Evolutionary conservation across 2,113 vertebrate species (phyloP).

Genomic region (Meleagris gallopavo): DNA sequence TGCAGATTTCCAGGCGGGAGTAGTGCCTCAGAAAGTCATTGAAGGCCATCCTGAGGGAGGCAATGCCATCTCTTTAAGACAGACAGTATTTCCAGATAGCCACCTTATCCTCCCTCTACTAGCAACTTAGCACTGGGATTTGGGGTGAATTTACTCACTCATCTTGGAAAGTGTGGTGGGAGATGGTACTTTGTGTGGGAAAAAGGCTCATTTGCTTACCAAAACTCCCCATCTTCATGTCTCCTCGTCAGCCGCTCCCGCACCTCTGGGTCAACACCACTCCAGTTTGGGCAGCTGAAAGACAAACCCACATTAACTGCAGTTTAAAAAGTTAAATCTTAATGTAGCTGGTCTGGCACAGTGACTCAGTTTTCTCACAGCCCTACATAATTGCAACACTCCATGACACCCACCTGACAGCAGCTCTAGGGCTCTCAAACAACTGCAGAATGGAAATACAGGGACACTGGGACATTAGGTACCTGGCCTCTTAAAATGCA

Average conservation of each 20-base stretch:
- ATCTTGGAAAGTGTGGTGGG: not conserved
- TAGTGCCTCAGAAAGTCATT: slow-evolving; percentile 89
- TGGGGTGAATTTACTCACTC: not conserved
- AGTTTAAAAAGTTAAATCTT: not conserved
- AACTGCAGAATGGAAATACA: not conserved
- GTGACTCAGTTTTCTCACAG: not conserved
- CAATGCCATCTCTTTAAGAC: not conserved
- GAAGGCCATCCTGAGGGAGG: slow-evolving; percentile 89
- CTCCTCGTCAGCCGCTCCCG: slow-evolving; percentile 79
- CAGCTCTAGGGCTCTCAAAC: not conserved
- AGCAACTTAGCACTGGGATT: not conserved
- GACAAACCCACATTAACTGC: not conserved
- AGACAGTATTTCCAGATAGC: not conserved
- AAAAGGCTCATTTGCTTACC: slow-evolving; percentile 75
- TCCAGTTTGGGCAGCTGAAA: slow-evolving; percentile 90
- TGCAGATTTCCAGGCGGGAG: slow-evolving; percentile 93
- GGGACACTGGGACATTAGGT: not conserved
- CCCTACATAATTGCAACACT: not conserved
- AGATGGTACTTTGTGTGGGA: not conserved
- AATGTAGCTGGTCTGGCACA: not conserved
- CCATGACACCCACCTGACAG: not conserved
- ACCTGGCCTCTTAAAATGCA: not conserved
- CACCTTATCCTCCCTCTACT: not conserved
- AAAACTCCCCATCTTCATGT: slow-evolving; percentile 93
- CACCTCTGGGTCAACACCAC: slow-evolving; percentile 78